Percentiles rank a stretch among this genome's conserved stretches.
Conservation (phyloP, 2,797 vertebrate species). For the Sebastiscus tertius region DNA sequence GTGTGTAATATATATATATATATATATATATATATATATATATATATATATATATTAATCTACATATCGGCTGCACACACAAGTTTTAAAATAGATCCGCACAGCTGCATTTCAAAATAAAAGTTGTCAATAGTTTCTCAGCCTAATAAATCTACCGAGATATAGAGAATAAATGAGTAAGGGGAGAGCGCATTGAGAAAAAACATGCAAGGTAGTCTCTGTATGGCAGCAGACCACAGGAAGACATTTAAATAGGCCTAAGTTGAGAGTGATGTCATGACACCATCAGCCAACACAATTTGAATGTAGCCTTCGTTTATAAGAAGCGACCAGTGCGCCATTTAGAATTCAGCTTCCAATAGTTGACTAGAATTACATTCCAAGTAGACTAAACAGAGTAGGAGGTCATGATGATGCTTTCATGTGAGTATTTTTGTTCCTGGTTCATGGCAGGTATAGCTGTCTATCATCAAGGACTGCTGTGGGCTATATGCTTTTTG, state of each 20-base stretch:
- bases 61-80: not conserved
- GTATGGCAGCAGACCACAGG: constrained; percentile 23
- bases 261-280: constrained; percentile 78
- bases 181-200: not conserved
- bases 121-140: not conserved
- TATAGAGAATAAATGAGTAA: accelerated
- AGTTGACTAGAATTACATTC: constrained; percentile 18
- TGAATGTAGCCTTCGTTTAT: constrained; percentile 74
- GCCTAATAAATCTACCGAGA: not conserved
- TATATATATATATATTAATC: not conserved
- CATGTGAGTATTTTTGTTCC: constrained; percentile 38
- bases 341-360: constrained; percentile 32
- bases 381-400: constrained; percentile 8
- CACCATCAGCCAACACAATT: constrained; percentile 76
- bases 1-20: not conserved
- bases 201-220: not conserved
- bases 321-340: constrained; percentile 57
- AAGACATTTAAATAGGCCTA: constrained; percentile 76
- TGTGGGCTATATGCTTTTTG: not conserved
- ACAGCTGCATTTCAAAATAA: not conserved
- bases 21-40: no score
- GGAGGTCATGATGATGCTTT: constrained; percentile 11
- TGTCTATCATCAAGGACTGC: not conserved
- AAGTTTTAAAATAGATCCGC: not conserved
- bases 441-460: not conserved